A percentile compares a stretch with the other conserved stretches of the same genome.
These are phyloP conservation scores for Rhopalosiphum padi DNA, from an alignment of 1,140 invertebrate species.

Conservation along the genomic window DNA sequence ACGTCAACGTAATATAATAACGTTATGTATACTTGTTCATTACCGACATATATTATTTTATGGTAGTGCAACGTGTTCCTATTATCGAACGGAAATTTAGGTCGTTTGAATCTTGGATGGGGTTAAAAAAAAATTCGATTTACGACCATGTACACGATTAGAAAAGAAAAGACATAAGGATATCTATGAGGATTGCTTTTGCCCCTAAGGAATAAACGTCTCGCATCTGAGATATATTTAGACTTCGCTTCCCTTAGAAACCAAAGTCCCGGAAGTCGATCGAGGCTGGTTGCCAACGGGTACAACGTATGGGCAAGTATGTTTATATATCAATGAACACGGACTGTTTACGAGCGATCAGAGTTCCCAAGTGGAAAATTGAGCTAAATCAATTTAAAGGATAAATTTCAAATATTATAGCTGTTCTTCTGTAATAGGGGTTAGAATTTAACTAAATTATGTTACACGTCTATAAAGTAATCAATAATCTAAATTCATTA, in stretches of 20 bases:
- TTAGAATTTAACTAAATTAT: not conserved
- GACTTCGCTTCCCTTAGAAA: constrained; percentile 34
- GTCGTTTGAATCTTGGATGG: not conserved
- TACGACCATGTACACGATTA: not conserved
- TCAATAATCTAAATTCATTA: not conserved
- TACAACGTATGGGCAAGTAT: not conserved
- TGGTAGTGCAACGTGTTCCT: not conserved
- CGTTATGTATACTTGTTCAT: not conserved
- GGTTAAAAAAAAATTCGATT: constrained; percentile 33
- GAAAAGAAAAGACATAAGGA: constrained; percentile 13
- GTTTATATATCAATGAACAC: constrained; percentile 49
- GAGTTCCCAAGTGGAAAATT: constrained; percentile 52
- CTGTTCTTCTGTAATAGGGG: not conserved
- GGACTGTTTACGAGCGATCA: constrained; percentile 40
- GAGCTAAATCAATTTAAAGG: constrained; percentile 47
- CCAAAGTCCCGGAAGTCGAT: constrained; percentile 42
- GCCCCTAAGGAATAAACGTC: constrained; percentile 32
- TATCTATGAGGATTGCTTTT: constrained; percentile 26
- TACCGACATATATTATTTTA: not conserved
- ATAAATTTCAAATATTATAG: constrained; percentile 24
- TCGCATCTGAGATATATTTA: not conserved
- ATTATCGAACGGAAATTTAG: constrained; percentile 24
- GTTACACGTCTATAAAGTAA: not conserved
- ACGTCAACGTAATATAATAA: not conserved
- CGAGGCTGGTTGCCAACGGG: constrained; percentile 18